Base-by-base conservation (phyloP, 2,888 invertebrate species). In the Dryadula phaetusa region DNA sequence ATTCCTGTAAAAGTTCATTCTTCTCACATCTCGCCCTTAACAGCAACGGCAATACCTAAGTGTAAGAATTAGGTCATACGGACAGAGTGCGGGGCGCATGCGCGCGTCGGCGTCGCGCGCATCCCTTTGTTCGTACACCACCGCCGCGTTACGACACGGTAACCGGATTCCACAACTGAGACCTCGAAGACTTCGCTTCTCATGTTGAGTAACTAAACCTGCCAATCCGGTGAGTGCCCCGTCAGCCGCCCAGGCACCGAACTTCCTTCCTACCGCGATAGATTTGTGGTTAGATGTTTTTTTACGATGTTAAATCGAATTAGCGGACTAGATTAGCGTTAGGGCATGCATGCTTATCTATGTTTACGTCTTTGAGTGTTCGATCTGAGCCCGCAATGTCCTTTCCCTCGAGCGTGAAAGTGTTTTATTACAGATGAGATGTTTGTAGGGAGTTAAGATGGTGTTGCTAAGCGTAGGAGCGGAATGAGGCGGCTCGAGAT, bases 311-410 rank as follows among this genome's bases (percentile, higher is more conserved):
- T 66, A 80, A 81, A 77, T 76, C 73, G 71, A 79, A 71, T 80
- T 89, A 87, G 88, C 75, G 77, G 79, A 83, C 77, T 90, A 89
- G 88, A 82, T 86, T 88, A 89, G 89, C 78, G 83, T 82, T 86
- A 89, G 86, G 88, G 84, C 84, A 86, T 88, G 91, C 92, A 91
- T 90, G 91, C 85, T 85, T 87, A 75, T 86, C 80, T 88, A 81
- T 88, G 85, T 87, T 81, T 82, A 79, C 81, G 79, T 86, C 82
- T 81, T 83, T 82, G 79, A 85, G 86, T 89, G 87, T 88, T 79
- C 77, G 78, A 76, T 78, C 75, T 79, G 76, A 80, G 81, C 84
- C 83, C 79, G 80, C 82, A 79, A 79, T 82, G 76, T 85, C 82
- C 84, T 79, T 72, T 83, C 83, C 79, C 78, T 81, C 79, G 82